A percentile compares a stretch with the other conserved stretches of the same genome.
phyloP scores from a whole-genome alignment of 2,113 vertebrate genomes.

The Pangasianodon gigas region DNA sequence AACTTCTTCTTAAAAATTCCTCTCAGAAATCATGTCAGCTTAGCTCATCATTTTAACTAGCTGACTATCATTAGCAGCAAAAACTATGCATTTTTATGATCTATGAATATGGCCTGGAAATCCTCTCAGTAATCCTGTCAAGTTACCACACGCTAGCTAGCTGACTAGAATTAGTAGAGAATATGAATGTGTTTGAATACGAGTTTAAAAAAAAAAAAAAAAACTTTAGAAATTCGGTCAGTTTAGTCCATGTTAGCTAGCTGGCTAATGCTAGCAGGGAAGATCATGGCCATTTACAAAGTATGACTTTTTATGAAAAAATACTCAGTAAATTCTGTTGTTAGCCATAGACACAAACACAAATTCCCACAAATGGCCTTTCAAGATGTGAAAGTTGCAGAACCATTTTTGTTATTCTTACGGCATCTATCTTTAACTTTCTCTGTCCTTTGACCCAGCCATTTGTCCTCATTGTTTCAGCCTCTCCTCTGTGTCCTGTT shows the following conservation, averaged over 20 bases:
- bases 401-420: background rate
- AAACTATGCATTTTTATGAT: background rate
- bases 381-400: background rate
- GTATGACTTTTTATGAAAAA: background rate
- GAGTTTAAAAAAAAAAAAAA: too few species aligned
- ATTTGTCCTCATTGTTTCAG: background rate
- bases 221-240: background rate
- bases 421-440: background rate
- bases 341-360: background rate
- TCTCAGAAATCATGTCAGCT: background rate
- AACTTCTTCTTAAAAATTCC: background rate
- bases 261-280: background rate
- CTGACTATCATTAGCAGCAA: background rate
- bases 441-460: background rate
- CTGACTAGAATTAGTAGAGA: background rate
- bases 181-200: too few species aligned
- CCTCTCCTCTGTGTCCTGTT: slow-evolving; percentile 9
- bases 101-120: background rate
- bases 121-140: background rate
- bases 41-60: background rate
- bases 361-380: background rate
- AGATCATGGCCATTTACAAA: background rate
- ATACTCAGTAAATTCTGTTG: background rate
- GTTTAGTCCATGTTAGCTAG: background rate
- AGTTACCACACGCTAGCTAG: background rate